Evolutionary conservation across 1,140 invertebrate genomes (phyloP).

Genomic region (Scaptomyza montana): DNA sequence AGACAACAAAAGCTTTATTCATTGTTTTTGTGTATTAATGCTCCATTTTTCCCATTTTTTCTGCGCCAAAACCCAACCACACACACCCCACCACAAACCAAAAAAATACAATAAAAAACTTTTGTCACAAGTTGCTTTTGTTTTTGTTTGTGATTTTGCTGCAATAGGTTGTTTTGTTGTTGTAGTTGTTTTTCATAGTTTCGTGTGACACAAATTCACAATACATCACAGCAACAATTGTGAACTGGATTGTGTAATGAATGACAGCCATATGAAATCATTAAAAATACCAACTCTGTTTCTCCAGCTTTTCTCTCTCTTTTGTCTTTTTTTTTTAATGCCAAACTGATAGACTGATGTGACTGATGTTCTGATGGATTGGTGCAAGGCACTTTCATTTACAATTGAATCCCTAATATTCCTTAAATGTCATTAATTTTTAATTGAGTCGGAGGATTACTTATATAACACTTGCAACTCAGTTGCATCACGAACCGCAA

Average conservation of each 20-base stretch:
- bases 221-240: constrained; percentile 8
- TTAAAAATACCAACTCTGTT: constrained; percentile 1
- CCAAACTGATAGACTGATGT: neutral
- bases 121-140: constrained; percentile 3
- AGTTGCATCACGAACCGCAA: no score
- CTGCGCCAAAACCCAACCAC: no score
- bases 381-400: neutral
- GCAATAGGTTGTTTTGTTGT: neutral
- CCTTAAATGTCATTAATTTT: neutral
- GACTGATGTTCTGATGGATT: neutral
- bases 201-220: constrained; percentile 17
- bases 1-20: constrained; percentile 20
- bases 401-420: neutral
- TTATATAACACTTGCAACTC: neutral
- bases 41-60: neutral
- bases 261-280: constrained; percentile 19
- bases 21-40: constrained; percentile 7
- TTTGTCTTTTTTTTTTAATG: no score
- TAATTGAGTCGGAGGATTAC: neutral
- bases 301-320: neutral
- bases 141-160: neutral
- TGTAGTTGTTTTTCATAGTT: neutral
- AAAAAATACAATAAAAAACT: neutral
- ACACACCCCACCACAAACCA: neutral
- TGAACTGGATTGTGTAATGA: constrained; percentile 21